Conservation (phyloP, 2,888 invertebrate genomes). For the Drosophila borealis region DNA sequence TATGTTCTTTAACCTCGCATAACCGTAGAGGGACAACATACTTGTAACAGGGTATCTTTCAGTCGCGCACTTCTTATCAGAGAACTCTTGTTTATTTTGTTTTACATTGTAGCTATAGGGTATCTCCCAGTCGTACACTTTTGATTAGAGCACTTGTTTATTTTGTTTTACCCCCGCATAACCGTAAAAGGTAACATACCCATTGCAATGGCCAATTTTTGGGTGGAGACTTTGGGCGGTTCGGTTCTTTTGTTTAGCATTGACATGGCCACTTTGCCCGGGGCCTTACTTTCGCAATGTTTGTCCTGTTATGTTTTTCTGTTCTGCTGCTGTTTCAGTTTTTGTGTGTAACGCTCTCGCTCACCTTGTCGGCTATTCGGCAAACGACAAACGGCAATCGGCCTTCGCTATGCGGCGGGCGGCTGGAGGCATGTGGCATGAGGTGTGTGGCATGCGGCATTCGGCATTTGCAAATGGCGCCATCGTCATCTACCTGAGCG, state of each 20-base stretch:
- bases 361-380: constrained; percentile 31
- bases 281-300: constrained; percentile 71
- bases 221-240: constrained; percentile 48
- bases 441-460: constrained; percentile 35
- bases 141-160: neutral
- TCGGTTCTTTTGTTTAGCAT: constrained; percentile 80
- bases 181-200: neutral
- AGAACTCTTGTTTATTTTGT: too few species aligned
- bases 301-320: constrained; percentile 63
- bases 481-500: constrained; percentile 54
- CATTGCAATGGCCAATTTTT: constrained; percentile 32
- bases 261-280: constrained; percentile 83
- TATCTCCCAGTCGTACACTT: too few species aligned
- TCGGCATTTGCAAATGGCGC: constrained; percentile 68
- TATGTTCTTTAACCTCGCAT: too few species aligned
- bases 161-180: neutral
- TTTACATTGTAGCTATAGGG: too few species aligned
- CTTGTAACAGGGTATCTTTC: too few species aligned
- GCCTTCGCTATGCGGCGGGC: constrained; percentile 24
- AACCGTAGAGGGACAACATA: too few species aligned
- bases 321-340: constrained; percentile 52
- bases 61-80: too few species aligned
- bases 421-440: constrained; percentile 22
- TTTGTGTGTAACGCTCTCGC: constrained; percentile 38
- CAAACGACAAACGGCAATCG: constrained; percentile 25